phyloP scores from a whole-genome alignment of 2,888 invertebrate species.

The Chaetogeoica ovagalla region DNA sequence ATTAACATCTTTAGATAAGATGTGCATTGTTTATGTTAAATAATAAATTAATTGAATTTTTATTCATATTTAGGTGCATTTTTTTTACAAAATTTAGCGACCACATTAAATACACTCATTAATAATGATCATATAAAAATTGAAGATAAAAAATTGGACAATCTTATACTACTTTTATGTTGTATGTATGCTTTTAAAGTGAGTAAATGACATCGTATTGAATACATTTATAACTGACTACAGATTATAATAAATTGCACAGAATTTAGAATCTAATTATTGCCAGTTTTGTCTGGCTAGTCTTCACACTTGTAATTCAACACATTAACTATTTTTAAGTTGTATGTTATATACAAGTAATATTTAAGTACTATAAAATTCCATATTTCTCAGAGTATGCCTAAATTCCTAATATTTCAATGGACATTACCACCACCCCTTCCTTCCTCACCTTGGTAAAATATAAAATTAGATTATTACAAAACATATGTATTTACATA shows the following conservation, averaged over 20 bases:
- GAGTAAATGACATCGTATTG: conserved; percentile 52
- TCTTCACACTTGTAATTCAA: too few relatives aligned
- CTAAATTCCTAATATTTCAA: too few relatives aligned
- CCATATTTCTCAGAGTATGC: too few relatives aligned
- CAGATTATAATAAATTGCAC: neutral
- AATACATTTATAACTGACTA: neutral
- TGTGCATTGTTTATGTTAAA: neutral
- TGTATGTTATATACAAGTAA: too few relatives aligned
- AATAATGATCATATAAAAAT: conserved; percentile 62
- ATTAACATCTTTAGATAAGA: too few relatives aligned
- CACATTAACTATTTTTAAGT: too few relatives aligned
- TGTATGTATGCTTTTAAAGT: conserved; percentile 89
- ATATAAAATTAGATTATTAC: too few relatives aligned
- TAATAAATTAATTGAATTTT: neutral
- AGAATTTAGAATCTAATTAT: neutral
- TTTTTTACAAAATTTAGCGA: conserved; percentile 76
- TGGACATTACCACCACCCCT: too few relatives aligned
- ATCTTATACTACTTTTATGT: conserved; percentile 74
- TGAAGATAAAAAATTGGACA: conserved; percentile 80
- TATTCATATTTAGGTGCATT: conserved; percentile 67
- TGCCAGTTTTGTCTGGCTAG: too few relatives aligned
- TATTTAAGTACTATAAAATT: too few relatives aligned
- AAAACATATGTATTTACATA: too few relatives aligned
- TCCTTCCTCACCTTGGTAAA: too few relatives aligned
- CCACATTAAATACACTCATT: conserved; percentile 68